Evolutionary conservation across 2,888 invertebrate genomes (phyloP).

Genomic region (Lasioglossum calceatum): DNA sequence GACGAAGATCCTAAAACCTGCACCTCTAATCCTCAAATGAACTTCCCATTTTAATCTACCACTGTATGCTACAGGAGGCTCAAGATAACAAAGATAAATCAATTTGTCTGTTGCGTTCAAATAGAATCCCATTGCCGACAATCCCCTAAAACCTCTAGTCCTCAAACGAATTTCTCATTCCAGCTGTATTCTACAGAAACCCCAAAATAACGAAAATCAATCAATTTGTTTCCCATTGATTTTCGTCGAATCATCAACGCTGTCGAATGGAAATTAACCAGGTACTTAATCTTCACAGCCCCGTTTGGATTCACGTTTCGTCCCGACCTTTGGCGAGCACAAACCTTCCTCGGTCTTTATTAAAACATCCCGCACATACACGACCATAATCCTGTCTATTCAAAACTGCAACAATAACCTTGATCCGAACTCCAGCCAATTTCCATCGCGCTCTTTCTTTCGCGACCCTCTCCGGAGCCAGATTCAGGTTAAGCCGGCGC

Average conservation of each 20-base stretch:
- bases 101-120: too few relatives aligned
- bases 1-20: not conserved
- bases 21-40: not conserved
- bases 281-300: constrained; percentile 31
- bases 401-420: constrained; percentile 31
- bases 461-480: not conserved
- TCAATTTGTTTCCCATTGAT: not conserved
- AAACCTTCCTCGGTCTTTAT: not conserved
- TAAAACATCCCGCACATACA: not conserved
- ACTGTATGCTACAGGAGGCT: not conserved
- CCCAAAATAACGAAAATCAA: not conserved
- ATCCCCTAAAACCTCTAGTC: not conserved
- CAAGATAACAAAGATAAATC: not conserved
- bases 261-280: not conserved
- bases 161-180: not conserved
- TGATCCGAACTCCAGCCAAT: not conserved
- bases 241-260: not conserved
- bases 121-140: too few relatives aligned
- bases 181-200: not conserved
- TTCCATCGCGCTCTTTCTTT: not conserved
- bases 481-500: not conserved
- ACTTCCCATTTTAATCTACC: not conserved
- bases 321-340: constrained; percentile 13
- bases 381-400: constrained; percentile 34
- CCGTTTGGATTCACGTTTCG: constrained; percentile 7